Conservation (phyloP, 2,888 invertebrate species). For the Chaetogeoica ovagalla region DNA sequence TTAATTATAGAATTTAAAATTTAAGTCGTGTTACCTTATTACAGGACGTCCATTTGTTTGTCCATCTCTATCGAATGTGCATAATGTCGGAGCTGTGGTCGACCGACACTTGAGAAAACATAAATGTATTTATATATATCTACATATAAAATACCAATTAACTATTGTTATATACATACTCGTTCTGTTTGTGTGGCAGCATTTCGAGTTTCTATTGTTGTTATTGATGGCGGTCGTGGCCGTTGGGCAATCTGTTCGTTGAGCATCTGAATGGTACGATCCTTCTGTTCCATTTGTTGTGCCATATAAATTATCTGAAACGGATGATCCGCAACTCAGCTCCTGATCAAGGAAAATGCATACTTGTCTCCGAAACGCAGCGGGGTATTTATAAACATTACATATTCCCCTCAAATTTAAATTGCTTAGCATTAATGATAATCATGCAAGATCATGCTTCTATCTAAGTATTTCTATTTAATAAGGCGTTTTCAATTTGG, state of each 20-base stretch:
- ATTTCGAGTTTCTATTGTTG: conserved; percentile 63
- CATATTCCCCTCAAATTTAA: conserved; percentile 32
- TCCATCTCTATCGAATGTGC: conserved; percentile 50
- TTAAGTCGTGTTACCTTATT: conserved; percentile 31
- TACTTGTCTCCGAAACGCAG: conserved; percentile 44
- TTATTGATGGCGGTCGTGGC: conserved; percentile 30
- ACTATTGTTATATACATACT: conserved; percentile 62
- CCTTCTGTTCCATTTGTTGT: conserved; percentile 84
- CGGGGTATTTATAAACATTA: conserved; percentile 27
- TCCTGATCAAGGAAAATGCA: conserved; percentile 50
- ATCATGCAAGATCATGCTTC: conserved; percentile 49
- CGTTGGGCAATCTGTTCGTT: conserved; percentile 71
- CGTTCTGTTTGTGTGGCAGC: conserved; percentile 86
- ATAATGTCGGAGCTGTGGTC: conserved; percentile 52
- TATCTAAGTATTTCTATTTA: conserved; percentile 40
- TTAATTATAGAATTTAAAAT: conserved; percentile 22
- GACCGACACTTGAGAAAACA: conserved; percentile 39
- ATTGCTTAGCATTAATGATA: conserved; percentile 29
- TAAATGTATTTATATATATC: neutral
- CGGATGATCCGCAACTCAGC: conserved; percentile 51
- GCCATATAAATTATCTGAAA: conserved; percentile 58
- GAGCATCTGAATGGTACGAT: conserved; percentile 77
- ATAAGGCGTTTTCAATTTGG: conserved; percentile 17
- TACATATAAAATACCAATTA: neutral
- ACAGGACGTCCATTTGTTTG: conserved; percentile 51